phyloP scores from a whole-genome alignment of 2,113 vertebrate genomes.

The Bombycilla garrulus region DNA sequence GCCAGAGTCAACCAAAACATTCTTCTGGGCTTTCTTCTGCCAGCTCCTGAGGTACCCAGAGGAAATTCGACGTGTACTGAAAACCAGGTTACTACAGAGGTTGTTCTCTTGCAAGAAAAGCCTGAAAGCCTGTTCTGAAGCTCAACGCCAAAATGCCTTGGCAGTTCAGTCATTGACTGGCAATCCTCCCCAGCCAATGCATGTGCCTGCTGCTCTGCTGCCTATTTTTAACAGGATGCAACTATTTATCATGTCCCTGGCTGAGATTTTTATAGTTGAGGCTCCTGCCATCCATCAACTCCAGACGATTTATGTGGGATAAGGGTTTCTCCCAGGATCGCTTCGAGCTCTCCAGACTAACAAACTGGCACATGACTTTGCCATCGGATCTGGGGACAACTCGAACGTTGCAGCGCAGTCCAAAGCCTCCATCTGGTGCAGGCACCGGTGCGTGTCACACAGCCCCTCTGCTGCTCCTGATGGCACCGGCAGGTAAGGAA shows the following conservation, averaged over 20 bases:
- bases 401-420: neutral
- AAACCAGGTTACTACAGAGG: neutral
- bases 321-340: neutral
- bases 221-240: constrained; percentile 40
- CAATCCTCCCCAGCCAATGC: neutral
- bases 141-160: neutral
- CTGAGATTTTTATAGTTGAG: constrained; percentile 30
- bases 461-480: neutral
- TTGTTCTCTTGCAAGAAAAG: neutral
- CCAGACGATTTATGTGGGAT: constrained; percentile 4
- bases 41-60: neutral
- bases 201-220: constrained; percentile 16
- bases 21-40: constrained; percentile 16
- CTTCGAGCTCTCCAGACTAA: neutral
- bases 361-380: neutral
- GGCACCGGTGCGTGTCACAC: neutral
- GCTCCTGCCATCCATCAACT: constrained; percentile 46
- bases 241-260: constrained; percentile 56
- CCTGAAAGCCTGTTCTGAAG: neutral
- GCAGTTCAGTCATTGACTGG: constrained; percentile 19
- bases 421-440: constrained; percentile 26
- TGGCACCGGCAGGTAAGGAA: neutral
- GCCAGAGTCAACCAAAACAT: constrained; percentile 30
- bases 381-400: neutral
- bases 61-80: neutral